Evolutionary conservation across 2,888 invertebrate genomes (phyloP).

Genomic region (Tachina fera): DNA sequence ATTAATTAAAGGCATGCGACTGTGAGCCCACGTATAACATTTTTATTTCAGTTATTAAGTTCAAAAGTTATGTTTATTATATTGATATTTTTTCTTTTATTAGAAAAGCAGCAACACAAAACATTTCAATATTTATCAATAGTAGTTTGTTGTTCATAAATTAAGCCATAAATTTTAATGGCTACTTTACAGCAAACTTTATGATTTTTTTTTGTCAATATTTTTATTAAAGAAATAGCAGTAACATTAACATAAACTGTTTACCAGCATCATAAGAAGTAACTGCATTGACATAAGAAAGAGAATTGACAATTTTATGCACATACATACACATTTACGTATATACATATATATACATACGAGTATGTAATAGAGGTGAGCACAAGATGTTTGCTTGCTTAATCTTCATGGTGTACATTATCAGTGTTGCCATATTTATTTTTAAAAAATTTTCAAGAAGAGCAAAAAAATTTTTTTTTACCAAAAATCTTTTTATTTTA

Average conservation of each 20-base stretch:
- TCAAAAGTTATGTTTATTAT: conserved; percentile 8
- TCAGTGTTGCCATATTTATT: too few species aligned
- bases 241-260: conserved; percentile 58
- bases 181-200: conserved; percentile 1
- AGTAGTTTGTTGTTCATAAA: conserved; percentile 12
- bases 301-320: too few species aligned
- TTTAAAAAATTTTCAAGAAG: too few species aligned
- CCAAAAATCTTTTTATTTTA: too few species aligned
- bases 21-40: conserved; percentile 18
- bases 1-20: conserved; percentile 18
- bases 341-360: too few species aligned
- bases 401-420: too few species aligned
- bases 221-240: conserved; percentile 28
- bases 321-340: too few species aligned
- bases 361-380: too few species aligned
- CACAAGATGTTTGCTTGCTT: too few species aligned
- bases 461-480: too few species aligned
- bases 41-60: conserved; percentile 23
- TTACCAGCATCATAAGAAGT: conserved; percentile 13
- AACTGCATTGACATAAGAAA: too few species aligned
- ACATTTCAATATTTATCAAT: conserved; percentile 28
- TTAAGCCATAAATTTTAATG: conserved; percentile 43
- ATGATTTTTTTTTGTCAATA: not conserved
- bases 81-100: not conserved
- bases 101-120: conserved; percentile 1